phyloP scores from a whole-genome alignment of 2,888 invertebrate species.

The Euproctis similis region DNA sequence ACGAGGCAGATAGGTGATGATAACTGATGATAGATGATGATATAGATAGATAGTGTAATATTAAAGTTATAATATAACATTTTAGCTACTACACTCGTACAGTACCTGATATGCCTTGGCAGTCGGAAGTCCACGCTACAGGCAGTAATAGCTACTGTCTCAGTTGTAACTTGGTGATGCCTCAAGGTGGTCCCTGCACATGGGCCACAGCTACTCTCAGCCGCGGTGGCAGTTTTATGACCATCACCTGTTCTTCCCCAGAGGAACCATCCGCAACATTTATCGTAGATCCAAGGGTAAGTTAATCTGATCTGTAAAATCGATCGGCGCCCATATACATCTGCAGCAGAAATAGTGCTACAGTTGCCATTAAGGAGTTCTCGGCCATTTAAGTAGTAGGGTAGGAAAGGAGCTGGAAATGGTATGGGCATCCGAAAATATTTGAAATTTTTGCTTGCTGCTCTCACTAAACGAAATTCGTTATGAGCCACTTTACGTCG shows the following conservation, averaged over 20 bases:
- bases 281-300: slow-evolving; percentile 66
- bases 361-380: too few species aligned
- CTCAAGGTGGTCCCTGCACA: slow-evolving; percentile 74
- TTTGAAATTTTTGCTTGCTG: too few species aligned
- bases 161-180: slow-evolving; percentile 79
- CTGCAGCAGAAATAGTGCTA: too few species aligned
- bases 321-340: too few species aligned
- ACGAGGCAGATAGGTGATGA: too few species aligned
- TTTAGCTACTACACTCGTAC: slow-evolving; percentile 85
- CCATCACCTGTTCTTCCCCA: slow-evolving; percentile 83
- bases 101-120: slow-evolving; percentile 77
- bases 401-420: too few species aligned
- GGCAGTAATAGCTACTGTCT: slow-evolving; percentile 76
- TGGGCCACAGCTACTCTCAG: slow-evolving; percentile 80
- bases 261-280: slow-evolving; percentile 77
- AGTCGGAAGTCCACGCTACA: slow-evolving; percentile 81
- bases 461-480: too few species aligned
- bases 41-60: background rate
- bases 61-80: background rate
- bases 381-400: too few species aligned
- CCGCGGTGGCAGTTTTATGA: slow-evolving; percentile 77
- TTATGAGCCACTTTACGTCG: too few species aligned
- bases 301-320: too few species aligned
- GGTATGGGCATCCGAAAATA: too few species aligned
- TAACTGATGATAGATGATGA: background rate